phyloP scores from a whole-genome alignment of 2,888 invertebrate genomes.

The Melieria crassipennis region DNA sequence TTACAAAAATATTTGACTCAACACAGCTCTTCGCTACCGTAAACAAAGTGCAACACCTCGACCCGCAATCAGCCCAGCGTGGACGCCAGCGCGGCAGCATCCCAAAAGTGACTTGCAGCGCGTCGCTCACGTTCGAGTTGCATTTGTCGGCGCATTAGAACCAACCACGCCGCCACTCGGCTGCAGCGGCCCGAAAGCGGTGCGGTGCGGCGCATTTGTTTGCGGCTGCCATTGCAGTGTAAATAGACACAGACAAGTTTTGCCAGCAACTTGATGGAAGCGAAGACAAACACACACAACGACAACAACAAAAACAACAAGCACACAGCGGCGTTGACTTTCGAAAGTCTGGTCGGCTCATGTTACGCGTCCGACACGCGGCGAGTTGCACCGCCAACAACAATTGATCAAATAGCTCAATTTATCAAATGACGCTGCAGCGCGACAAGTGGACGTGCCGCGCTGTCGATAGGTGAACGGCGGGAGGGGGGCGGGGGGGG shows the following conservation, averaged over 20 bases:
- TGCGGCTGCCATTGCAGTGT: slow-evolving; percentile 59
- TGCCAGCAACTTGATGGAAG: slow-evolving; percentile 50
- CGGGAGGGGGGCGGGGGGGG: no score
- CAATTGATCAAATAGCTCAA: slow-evolving; percentile 61
- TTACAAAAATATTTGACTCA: no score
- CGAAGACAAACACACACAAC: slow-evolving; percentile 26
- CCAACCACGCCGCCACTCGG: no score
- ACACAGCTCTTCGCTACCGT: no score
- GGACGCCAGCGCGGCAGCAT: no score
- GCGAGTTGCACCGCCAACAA: slow-evolving; percentile 17
- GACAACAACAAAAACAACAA: not conserved
- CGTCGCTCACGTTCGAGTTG: no score
- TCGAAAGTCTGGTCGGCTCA: not conserved
- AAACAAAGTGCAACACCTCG: no score
- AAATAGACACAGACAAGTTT: slow-evolving; percentile 53
- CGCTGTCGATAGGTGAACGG: no score
- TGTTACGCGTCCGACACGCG: slow-evolving; percentile 6
- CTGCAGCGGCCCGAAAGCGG: no score
- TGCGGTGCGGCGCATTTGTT: slow-evolving; percentile 40
- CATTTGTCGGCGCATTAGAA: no score
- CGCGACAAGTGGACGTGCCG: slow-evolving; percentile 33
- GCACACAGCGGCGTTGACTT: not conserved
- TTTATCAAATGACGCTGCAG: slow-evolving; percentile 57
- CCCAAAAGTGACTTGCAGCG: no score
- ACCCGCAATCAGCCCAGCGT: no score